Base-by-base conservation (phyloP, 2,113 vertebrate genomes). In the Corythoichthys intestinalis region DNA sequence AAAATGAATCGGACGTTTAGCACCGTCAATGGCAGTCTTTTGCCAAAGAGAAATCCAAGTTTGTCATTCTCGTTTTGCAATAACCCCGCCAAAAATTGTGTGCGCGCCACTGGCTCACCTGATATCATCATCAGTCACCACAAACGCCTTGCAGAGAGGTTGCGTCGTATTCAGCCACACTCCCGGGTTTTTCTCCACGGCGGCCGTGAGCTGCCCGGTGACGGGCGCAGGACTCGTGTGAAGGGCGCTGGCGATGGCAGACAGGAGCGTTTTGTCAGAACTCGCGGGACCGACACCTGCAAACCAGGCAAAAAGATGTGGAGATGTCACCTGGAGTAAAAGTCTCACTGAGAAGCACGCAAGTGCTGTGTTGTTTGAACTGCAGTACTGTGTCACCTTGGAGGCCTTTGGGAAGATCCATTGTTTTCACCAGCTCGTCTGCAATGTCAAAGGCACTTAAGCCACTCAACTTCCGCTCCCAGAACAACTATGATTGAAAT, bases 101-200 rank as follows among this genome's bases (percentile, higher is more conserved):
- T 28, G 20, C 20, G 20, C 1, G 20, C 20, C 20, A 8, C 52
- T 59, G 2, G 47, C 60, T 39, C 87, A 98, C 97, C 96, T 94
- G 85, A 99, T 99, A 77, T 99, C 97, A 54, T 99, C 97, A 62
- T 99, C 97, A 0, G 96, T 99, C 81, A 99, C 97, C 83, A 96
- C 94, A 66, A 98, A 99, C 5, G 96, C 95, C 83, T 97, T 99
- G 92, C 97, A 99, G 37, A 99, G 94, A 0, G 97, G 97, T 80
- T 99, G 97, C 0, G 95, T 77, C 0, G 96, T 98, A 88, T 99
- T 99, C 0, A 99, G 93, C 97, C 97, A 99, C 0, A 99, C 96
- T 0, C 96, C 96, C 0, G 97, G 97, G 60, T 98, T 99, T 84
- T 99, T 99, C 89, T 99, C 97, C 66, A 99, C 97, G 0, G 96